These are phyloP conservation scores for Enteromius anoplus DNA, from an alignment of 2,797 vertebrate species.

Conservation along the genomic window DNA sequence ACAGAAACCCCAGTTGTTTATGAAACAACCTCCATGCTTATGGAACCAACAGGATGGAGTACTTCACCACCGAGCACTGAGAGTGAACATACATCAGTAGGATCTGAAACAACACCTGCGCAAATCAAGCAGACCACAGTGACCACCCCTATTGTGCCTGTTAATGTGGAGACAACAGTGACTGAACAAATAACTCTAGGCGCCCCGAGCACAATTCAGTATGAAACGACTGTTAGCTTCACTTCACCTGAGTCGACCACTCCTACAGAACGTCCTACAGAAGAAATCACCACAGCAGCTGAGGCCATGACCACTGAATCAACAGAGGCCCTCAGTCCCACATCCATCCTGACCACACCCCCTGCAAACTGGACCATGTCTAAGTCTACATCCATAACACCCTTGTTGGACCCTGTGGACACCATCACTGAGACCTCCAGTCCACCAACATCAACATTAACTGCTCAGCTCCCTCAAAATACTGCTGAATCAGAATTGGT, in stretches of 20 bases:
- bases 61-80: background rate
- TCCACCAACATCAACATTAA: background rate
- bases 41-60: background rate
- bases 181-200: background rate
- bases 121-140: background rate
- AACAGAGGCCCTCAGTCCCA: background rate
- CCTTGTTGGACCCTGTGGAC: background rate
- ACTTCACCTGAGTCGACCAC: background rate
- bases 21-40: background rate
- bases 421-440: background rate
- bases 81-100: background rate
- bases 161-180: background rate
- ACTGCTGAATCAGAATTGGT: background rate
- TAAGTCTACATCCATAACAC: background rate
- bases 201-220: background rate
- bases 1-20: background rate
- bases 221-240: constrained; percentile 1
- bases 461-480: background rate
- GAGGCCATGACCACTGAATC: background rate
- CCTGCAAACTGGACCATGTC: background rate
- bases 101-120: background rate
- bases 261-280: background rate
- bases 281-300: background rate
- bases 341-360: background rate
- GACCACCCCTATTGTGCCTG: background rate